Base-by-base conservation (phyloP, 2,888 invertebrate species). In the Argynnis bischoffii region DNA sequence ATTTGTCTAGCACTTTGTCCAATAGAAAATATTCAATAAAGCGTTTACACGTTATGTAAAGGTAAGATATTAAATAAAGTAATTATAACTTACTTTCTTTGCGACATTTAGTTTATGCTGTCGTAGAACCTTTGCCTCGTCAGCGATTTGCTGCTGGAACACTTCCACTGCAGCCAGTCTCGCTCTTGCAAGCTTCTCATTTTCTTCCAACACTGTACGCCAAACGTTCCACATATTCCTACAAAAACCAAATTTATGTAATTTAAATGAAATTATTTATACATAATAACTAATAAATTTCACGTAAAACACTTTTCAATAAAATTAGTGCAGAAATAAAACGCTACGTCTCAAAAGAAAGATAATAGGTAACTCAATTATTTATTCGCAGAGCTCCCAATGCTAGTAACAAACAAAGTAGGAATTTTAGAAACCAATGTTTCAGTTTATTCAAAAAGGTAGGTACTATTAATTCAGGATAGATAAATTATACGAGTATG, bases 171-270 rank as follows among this genome's bases (percentile, higher is more conserved):
- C 99, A 0, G 98, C 98, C 65, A 99, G 93, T 57, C 98, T 94
- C 18, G 98, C 97, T 72, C 97, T 95, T 15, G 98, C 98, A 77
- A 98, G 89, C 85, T 98, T 97, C 84, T 99, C 98, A 82, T 98
- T 98, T 89, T 99, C 99, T 84, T 99, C 98, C 78, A 99, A 92
- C 3, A 99, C 97, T 0, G 97, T 97, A 74, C 98, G 95, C 99
- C 99, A 99, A n/a, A 99, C 98, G 81, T 97, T 97, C 97, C 98
- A 98, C 95, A 98, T 97, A 84, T 98, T 98, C 97, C 99, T 99
- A 57, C 13, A 54, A 47, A 55, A 56, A 6, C 55, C 6, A 51
- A 53, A 13, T 55, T 8, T 6, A 35, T 21, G 46, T 18, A 53
- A 13, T 18, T 51, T 51, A 15, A 51, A 26, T 21, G 6, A 21